Conservation (phyloP, 2,113 vertebrate genomes). For the Talpa occidentalis region DNA sequence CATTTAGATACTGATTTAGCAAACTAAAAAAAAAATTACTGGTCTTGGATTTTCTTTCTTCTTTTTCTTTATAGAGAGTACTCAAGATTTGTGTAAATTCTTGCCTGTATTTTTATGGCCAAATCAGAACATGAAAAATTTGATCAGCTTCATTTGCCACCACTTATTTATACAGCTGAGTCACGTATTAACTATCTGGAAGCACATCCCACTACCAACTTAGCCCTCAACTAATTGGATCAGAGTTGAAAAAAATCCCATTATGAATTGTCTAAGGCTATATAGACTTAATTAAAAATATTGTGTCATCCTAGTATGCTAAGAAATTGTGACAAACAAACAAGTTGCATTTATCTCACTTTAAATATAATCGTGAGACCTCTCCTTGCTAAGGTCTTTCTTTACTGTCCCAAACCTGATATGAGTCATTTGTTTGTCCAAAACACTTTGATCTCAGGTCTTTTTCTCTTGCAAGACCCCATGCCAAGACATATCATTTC, state of each 20-base stretch:
- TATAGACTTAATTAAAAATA: constrained; percentile 40
- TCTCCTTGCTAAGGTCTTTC: background rate
- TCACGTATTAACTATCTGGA: constrained; percentile 3
- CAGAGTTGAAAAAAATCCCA: constrained; percentile 8
- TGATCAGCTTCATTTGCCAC: constrained; percentile 3
- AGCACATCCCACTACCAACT: constrained; percentile 4
- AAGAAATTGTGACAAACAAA: background rate
- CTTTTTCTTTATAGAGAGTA: background rate
- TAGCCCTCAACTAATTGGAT: constrained; percentile 21
- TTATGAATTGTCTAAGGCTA: constrained; percentile 37
- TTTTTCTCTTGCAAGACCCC: background rate
- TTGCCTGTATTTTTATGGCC: background rate
- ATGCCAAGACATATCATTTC: background rate
- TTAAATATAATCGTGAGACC: background rate
- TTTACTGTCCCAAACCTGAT: background rate
- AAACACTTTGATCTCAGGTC: background rate
- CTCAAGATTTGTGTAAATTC: constrained; percentile 4
- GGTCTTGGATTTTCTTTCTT: background rate
- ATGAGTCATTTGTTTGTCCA: background rate
- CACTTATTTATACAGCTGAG: background rate
- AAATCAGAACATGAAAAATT: constrained; percentile 27
- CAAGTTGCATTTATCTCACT: background rate
- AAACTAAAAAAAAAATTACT: constrained; percentile 24
- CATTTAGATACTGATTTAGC: background rate
- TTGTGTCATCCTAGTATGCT: background rate